phyloP scores from a whole-genome alignment of 2,797 vertebrate species.

The Podarcis siculus region DNA sequence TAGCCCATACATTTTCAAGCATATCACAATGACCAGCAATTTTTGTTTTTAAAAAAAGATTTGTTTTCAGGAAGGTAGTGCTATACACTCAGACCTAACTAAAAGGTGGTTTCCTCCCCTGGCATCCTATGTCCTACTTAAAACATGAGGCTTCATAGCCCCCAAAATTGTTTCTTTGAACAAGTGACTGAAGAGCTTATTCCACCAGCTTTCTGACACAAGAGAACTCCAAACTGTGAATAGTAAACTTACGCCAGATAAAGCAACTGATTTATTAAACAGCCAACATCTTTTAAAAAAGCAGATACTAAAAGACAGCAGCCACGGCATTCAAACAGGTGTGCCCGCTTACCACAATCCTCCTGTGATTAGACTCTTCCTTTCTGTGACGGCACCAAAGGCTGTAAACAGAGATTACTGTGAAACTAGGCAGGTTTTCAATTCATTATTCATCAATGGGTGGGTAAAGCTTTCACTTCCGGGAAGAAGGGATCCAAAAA shows the following conservation, averaged over 20 bases:
- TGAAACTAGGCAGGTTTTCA: conserved; percentile 50
- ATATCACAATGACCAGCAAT: not conserved
- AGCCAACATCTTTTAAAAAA: not conserved
- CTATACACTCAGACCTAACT: not conserved
- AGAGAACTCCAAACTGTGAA: not conserved
- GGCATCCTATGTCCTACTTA: not conserved
- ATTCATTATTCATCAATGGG: conserved; percentile 51
- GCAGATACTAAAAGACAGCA: not conserved
- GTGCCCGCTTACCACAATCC: not conserved
- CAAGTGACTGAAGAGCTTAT: no score
- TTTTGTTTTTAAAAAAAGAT: not conserved
- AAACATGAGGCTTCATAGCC: not conserved
- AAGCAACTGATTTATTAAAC: not conserved
- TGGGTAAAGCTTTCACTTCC: conserved; percentile 44
- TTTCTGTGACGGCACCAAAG: not conserved
- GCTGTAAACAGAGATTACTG: conserved; percentile 54
- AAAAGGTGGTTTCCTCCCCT: not conserved
- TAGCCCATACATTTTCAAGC: not conserved
- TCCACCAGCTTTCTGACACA: not conserved
- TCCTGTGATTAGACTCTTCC: not conserved
- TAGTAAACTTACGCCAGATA: not conserved
- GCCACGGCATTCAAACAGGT: not conserved
- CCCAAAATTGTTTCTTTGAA: not conserved
- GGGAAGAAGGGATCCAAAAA: not conserved
- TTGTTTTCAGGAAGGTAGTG: not conserved